Evolutionary conservation across 1,140 invertebrate species (phyloP), one percentile per base, ranked within the genome.

Genomic region (Pachyrhynchus sulphureomaculatus): DNA sequence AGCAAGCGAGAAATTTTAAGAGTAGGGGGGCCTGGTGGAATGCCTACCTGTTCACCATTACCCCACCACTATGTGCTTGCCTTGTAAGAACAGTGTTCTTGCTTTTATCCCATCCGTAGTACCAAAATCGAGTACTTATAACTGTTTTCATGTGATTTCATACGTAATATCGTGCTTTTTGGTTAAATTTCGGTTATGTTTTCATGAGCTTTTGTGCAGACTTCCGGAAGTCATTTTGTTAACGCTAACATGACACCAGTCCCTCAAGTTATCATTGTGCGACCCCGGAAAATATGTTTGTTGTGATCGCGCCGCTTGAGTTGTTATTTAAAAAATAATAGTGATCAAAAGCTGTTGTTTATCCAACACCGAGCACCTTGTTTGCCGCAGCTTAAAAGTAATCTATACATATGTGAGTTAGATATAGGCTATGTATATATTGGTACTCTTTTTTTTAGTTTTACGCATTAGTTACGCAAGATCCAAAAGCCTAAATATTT

Each of bases 21-120:
- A 29, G 42, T 34, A 23, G 57, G 57, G 15, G 48, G 47, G 34
- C 21, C 21, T 23, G 36, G 39, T 36, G 57, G 57, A 60, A 60
- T 60, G 48, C 57, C 57, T 60, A 60, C 57, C 57, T 60, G 57
- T 60, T 60, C 56, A 59, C 12, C 56, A 51, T 57, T 18, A 33
- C 53, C 53, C 44, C 57, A 52, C 57, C 48, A 52, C 36, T 52
- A 10, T 53, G 33, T 45, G 44, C 17, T 57, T 41, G 42, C 54
- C 54, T 59, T 60, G 39, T 60, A 52, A 47, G 52, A 52, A 45
- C 61, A 12, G 47, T 58, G 55, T 44, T 58, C 55, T 58, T 48
- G 55, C 55, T 58, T 57, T 58, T 47, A 47, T 45, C 42, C 42
- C 44, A 58, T 58, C 55, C 23, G 55, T 32, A 48, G 41, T 37